A percentile compares a stretch with the other conserved stretches of the same genome.
These are phyloP conservation scores for Luehdorfia chinensis DNA, from an alignment of 1,140 invertebrate species.

Conservation along the genomic window DNA sequence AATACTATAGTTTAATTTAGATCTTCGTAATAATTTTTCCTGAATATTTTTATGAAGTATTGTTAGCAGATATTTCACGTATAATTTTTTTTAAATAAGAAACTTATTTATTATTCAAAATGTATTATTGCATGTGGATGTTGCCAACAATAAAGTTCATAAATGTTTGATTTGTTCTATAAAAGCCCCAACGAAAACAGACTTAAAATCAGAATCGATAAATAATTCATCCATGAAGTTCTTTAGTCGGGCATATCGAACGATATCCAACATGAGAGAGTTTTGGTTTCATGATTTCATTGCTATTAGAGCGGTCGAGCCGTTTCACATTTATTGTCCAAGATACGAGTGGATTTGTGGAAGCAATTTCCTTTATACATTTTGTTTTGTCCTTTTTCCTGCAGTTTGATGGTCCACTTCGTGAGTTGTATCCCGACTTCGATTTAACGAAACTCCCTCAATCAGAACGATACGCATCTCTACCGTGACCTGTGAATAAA, in stretches of 20 bases:
- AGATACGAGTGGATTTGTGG: constrained; percentile 77
- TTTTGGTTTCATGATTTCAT: constrained; percentile 76
- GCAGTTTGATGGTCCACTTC: constrained; percentile 71
- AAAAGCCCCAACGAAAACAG: not conserved
- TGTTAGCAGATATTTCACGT: too few species aligned
- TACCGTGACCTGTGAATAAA: constrained; percentile 35
- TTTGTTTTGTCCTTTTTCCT: constrained; percentile 75
- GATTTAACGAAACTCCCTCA: constrained; percentile 65
- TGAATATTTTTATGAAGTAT: too few species aligned
- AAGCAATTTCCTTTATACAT: constrained; percentile 77
- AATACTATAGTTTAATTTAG: too few species aligned
- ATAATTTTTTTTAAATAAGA: too few species aligned
- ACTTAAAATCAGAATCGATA: constrained; percentile 16
- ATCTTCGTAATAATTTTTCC: too few species aligned
- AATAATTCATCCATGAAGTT: constrained; percentile 42
- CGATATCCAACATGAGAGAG: constrained; percentile 61
- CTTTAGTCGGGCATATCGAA: constrained; percentile 48
- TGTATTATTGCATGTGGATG: not conserved
- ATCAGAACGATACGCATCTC: constrained; percentile 65
- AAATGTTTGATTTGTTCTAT: not conserved
- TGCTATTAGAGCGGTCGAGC: constrained; percentile 70
- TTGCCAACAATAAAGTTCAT: constrained; percentile 14
- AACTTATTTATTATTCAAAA: constrained; percentile 13
- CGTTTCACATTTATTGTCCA: constrained; percentile 73
- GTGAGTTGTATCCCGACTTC: constrained; percentile 65